Conservation (phyloP, 2,113 vertebrate genomes). For the Calonectris borealis region DNA sequence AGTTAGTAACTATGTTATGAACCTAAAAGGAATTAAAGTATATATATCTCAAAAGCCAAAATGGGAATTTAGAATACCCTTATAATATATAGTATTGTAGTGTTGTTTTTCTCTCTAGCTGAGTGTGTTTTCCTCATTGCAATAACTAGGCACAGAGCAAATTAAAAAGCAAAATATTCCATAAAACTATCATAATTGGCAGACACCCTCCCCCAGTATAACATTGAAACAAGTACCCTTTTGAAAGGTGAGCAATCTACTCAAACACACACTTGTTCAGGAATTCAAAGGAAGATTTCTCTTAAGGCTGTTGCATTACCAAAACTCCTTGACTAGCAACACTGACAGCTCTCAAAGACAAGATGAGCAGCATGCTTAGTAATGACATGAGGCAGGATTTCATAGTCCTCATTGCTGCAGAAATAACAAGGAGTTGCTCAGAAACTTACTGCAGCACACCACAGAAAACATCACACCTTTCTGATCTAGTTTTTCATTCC, state of each 20-base stretch:
- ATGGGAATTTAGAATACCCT: neutral
- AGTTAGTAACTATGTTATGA: neutral
- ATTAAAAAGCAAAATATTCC: neutral
- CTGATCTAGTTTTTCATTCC: neutral
- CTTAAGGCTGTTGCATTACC: neutral
- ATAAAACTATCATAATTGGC: neutral
- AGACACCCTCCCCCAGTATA: neutral
- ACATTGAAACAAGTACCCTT: neutral
- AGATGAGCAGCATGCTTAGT: neutral
- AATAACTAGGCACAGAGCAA: neutral
- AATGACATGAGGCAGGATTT: neutral
- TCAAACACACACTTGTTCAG: neutral
- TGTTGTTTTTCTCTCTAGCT: neutral
- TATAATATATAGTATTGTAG: neutral
- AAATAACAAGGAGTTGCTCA: neutral
- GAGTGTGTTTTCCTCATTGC: neutral
- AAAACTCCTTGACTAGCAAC: neutral
- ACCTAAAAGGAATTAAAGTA: neutral
- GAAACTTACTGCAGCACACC: neutral
- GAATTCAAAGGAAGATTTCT: neutral
- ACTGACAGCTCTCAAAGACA: neutral
- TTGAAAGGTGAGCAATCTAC: neutral
- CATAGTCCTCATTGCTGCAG: neutral
- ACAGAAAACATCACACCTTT: neutral
- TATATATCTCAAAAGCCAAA: neutral